Evolutionary conservation across 92 coral and sea anemone genomes (phyloP).

Genomic region (Metridium senile): DNA sequence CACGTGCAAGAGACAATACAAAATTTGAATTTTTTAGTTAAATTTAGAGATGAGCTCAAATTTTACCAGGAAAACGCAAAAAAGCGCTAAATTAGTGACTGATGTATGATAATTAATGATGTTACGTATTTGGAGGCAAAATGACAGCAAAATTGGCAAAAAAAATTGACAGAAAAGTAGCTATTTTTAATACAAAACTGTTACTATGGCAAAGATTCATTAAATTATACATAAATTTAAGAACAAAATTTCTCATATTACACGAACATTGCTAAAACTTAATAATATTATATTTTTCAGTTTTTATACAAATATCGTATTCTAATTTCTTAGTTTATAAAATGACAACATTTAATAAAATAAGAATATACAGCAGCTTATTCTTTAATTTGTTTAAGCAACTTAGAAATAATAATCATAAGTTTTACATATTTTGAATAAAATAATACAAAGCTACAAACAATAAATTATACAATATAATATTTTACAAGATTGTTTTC

Average conservation of each 20-base stretch:
- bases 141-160: neutral
- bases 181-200: neutral
- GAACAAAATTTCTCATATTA: neutral
- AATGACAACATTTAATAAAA: neutral
- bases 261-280: no score
- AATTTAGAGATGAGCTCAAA: slow-evolving; percentile 16
- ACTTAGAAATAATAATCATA: neutral
- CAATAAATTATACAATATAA: no score
- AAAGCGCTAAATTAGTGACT: neutral
- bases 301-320: neutral
- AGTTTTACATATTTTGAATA: no score
- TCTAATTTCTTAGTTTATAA: no score
- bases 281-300: no score
- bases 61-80: neutral
- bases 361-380: no score
- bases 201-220: neutral
- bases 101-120: neutral
- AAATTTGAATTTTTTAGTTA: neutral
- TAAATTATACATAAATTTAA: neutral
- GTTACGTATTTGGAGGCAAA: neutral
- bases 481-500: no score
- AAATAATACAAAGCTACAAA: no score
- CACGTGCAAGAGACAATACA: neutral
- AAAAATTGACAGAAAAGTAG: neutral
- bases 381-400: no score